Conservation (phyloP, 2,888 invertebrate species). For the Drosophila kambysellisi region DNA sequence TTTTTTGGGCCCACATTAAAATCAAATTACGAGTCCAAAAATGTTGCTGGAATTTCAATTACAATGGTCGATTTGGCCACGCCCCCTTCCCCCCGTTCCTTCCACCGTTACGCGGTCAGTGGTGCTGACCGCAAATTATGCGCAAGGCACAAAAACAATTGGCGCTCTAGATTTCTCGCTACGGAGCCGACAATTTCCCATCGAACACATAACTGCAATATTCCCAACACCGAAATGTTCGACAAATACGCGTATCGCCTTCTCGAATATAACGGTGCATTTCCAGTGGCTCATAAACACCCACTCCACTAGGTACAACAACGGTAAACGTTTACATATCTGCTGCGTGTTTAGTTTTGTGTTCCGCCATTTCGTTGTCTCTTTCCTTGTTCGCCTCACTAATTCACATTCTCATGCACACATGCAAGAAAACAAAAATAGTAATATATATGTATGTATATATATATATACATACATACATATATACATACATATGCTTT, state of each 20-base stretch:
- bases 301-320: not conserved
- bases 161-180: slow-evolving; percentile 13
- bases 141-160: slow-evolving; percentile 27
- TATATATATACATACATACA: not conserved
- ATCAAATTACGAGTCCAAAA: slow-evolving; percentile 64
- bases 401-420: slow-evolving; percentile 4
- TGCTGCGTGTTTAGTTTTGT: slow-evolving; percentile 35
- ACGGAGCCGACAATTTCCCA: slow-evolving; percentile 35
- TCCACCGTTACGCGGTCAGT: slow-evolving; percentile 8
- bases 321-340: slow-evolving; percentile 40
- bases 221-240: slow-evolving; percentile 17
- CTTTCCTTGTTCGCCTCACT: slow-evolving; percentile 10
- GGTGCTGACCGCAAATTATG: slow-evolving; percentile 43
- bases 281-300: slow-evolving; percentile 19
- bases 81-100: not conserved
- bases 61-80: slow-evolving; percentile 53
- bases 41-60: slow-evolving; percentile 70
- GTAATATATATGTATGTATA: not conserved
- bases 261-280: slow-evolving; percentile 4
- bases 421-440: not conserved
- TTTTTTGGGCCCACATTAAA: slow-evolving; percentile 56
- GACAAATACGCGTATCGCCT: slow-evolving; percentile 8
- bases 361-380: slow-evolving; percentile 43
- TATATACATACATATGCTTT: too few species aligned
- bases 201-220: slow-evolving; percentile 28